Conservation (phyloP, 2,797 vertebrate species). For the Coregonus sp. region DNA sequence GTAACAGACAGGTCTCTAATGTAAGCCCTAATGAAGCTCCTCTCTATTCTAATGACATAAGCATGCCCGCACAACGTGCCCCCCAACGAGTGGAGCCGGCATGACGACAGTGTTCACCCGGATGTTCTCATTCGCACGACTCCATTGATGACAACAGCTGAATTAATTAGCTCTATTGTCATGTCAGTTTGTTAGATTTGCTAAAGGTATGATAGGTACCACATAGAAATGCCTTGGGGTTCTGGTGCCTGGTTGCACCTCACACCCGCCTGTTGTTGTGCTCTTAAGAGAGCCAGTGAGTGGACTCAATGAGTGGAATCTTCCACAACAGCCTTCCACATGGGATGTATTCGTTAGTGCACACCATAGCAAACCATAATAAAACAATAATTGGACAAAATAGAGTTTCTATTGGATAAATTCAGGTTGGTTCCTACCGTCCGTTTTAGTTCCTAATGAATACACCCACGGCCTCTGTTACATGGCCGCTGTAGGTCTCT, state of each 20-base stretch:
- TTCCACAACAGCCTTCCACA: not conserved
- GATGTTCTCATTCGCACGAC: too few relatives aligned
- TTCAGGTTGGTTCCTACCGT: too few relatives aligned
- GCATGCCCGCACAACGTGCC: not conserved
- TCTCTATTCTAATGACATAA: not conserved
- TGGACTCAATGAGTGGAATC: not conserved
- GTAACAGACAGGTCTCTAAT: not conserved
- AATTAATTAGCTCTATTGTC: slow-evolving; percentile 43
- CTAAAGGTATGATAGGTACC: slow-evolving; percentile 40
- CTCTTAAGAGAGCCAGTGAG: not conserved
- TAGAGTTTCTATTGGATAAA: too few relatives aligned
- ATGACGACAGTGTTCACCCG: not conserved
- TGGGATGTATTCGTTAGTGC: not conserved
- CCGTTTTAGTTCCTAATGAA: too few relatives aligned
- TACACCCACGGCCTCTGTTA: too few relatives aligned
- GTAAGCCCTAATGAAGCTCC: not conserved
- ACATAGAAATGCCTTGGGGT: not conserved
- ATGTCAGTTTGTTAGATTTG: slow-evolving; percentile 29
- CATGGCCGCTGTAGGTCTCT: too few relatives aligned
- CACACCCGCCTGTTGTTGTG: not conserved
- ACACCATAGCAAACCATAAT: not conserved
- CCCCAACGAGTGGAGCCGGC: not conserved
- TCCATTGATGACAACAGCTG: slow-evolving; percentile 17
- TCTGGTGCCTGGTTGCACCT: not conserved
- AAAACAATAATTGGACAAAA: too few relatives aligned